These are phyloP conservation scores for Eupleurogrammus muticus DNA, from an alignment of 2,797 vertebrate genomes.

Conservation along the genomic window DNA sequence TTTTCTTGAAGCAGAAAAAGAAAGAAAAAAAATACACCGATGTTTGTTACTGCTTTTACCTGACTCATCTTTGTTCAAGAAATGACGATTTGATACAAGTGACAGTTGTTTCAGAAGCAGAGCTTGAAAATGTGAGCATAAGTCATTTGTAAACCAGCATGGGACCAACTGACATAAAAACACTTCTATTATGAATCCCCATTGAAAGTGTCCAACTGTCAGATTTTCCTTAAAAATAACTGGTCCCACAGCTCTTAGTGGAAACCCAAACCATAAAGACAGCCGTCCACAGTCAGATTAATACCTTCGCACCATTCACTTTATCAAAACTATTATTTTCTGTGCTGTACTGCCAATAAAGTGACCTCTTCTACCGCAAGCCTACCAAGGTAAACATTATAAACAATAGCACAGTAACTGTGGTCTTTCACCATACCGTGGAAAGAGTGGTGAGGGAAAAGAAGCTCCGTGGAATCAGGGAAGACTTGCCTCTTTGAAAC, in stretches of 20 bases:
- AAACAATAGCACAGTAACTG: constrained; percentile 44
- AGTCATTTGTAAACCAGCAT: constrained; percentile 61
- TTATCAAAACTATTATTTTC: constrained; percentile 58
- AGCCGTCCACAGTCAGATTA: constrained; percentile 35
- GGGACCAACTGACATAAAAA: constrained; percentile 60
- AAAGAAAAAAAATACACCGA: constrained; percentile 1
- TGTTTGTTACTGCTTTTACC: neutral
- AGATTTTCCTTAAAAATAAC: constrained; percentile 57
- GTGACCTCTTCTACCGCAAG: constrained; percentile 6
- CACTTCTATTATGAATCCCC: constrained; percentile 48
- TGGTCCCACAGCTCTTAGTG: constrained; percentile 35
- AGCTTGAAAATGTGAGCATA: constrained; percentile 34
- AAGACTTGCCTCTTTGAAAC: constrained; percentile 37
- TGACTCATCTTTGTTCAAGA: constrained; percentile 40
- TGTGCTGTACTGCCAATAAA: constrained; percentile 18
- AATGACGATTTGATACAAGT: constrained; percentile 43
- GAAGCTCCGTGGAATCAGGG: constrained; percentile 29
- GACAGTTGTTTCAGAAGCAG: constrained; percentile 18
- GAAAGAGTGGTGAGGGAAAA: constrained; percentile 17
- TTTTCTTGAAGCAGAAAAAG: neutral
- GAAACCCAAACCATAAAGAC: constrained; percentile 38
- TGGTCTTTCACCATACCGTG: constrained; percentile 32
- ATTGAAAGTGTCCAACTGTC: constrained; percentile 49
- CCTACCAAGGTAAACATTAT: constrained; percentile 50
- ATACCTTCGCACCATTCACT: constrained; percentile 45